These are phyloP conservation scores for Parasteatoda tepidariorum DNA, from an alignment of 1,140 invertebrate genomes.

Conservation along the genomic window DNA sequence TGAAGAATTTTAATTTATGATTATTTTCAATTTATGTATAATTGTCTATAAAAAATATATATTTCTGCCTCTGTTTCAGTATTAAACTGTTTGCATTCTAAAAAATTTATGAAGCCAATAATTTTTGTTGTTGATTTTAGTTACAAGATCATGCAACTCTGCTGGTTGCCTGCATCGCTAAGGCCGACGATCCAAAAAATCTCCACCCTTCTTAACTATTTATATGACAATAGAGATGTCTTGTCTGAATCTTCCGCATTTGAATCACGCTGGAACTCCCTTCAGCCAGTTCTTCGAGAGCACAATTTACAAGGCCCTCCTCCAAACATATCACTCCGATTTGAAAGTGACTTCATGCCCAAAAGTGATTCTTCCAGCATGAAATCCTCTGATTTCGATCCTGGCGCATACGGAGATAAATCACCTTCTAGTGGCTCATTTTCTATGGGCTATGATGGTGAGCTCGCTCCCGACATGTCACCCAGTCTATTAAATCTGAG, in stretches of 20 bases:
- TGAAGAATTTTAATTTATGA: too few relatives aligned
- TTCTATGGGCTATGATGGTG: constrained; percentile 35
- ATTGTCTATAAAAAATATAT: too few relatives aligned
- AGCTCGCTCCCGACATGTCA: constrained; percentile 62
- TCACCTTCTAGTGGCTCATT: constrained; percentile 48
- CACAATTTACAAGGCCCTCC: constrained; percentile 27
- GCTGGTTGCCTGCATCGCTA: constrained; percentile 71
- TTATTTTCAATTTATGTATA: too few relatives aligned
- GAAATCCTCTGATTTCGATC: constrained; percentile 33
- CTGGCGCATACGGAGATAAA: constrained; percentile 35
- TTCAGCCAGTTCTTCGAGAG: constrained; percentile 45
- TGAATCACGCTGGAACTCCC: constrained; percentile 63
- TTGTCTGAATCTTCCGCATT: constrained; percentile 54
- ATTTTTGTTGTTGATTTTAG: too few relatives aligned
- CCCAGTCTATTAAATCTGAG: constrained; percentile 73
- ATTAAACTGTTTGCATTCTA: too few relatives aligned
- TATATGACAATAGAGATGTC: constrained; percentile 65
- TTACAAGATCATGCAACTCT: constrained; percentile 77
- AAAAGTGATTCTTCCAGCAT: constrained; percentile 28
- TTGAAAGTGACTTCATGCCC: constrained; percentile 60
- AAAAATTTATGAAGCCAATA: too few relatives aligned
- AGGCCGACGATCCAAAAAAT: constrained; percentile 71
- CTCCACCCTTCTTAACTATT: constrained; percentile 70
- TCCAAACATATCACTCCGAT: background rate
- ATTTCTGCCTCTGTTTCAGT: too few relatives aligned